These are phyloP conservation scores for Geotrypetes seraphini DNA, from an alignment of 2,797 vertebrate species.

Conservation along the genomic window DNA sequence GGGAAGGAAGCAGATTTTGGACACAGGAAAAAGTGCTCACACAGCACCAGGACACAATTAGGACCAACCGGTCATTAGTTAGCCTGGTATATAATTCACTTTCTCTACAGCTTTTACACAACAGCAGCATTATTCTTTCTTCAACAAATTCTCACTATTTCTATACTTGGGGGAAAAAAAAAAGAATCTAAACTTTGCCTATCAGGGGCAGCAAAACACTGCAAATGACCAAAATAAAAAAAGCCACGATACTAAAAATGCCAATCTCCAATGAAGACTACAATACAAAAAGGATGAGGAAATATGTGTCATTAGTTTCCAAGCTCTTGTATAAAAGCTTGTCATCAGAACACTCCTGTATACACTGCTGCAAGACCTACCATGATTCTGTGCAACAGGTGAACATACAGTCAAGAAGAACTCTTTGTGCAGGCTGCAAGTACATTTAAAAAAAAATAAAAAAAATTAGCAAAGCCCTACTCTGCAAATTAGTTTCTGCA, in stretches of 20 bases:
- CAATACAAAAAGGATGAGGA: slow-evolving; percentile 10
- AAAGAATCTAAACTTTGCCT: too few species aligned
- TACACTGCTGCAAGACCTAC: slow-evolving; percentile 4
- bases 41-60: slow-evolving; percentile 20
- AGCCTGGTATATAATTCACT: slow-evolving; percentile 55
- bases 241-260: too few species aligned
- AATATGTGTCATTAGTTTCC: too few species aligned
- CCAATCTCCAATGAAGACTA: too few species aligned
- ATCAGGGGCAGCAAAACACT: slow-evolving; percentile 5
- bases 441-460: too few species aligned
- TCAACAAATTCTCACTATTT: slow-evolving; percentile 22
- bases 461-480: slow-evolving; percentile 37
- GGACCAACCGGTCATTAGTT: slow-evolving; percentile 50
- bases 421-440: slow-evolving; percentile 21
- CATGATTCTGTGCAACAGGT: slow-evolving; percentile 17
- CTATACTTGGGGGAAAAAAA: slow-evolving; percentile 8
- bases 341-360: too few species aligned
- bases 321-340: too few species aligned
- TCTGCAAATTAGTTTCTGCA: slow-evolving; percentile 38
- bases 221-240: too few species aligned
- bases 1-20: background rate
- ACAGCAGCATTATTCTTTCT: slow-evolving; percentile 25
- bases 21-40: background rate
- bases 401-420: slow-evolving; percentile 32
- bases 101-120: slow-evolving; percentile 38